Conservation (phyloP, 1,140 invertebrate species). For the Bemisia tabaci region DNA sequence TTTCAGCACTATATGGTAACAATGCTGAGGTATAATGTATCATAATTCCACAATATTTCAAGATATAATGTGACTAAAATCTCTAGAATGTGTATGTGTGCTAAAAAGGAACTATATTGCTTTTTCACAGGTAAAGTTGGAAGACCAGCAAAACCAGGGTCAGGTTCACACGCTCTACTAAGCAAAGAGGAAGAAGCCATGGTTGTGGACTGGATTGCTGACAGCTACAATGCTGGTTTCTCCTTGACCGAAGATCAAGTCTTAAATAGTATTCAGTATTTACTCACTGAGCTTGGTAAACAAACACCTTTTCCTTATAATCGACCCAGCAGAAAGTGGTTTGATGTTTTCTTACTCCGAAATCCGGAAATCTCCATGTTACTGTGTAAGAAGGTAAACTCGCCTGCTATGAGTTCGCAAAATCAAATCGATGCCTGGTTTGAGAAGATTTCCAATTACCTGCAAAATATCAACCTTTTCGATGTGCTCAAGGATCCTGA, state of each 20-base stretch:
- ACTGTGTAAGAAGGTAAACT: not conserved
- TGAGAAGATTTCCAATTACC: not conserved
- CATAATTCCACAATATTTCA: too few species aligned
- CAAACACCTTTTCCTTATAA: not conserved
- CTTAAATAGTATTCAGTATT: not conserved
- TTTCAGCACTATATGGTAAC: too few species aligned
- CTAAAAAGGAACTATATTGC: too few species aligned
- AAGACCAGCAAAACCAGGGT: not conserved
- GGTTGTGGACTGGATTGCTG: not conserved
- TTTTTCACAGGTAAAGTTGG: too few species aligned
- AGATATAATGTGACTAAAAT: too few species aligned
- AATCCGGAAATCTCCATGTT: not conserved
- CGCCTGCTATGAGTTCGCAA: not conserved
- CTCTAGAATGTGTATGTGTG: too few species aligned
- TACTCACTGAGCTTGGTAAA: not conserved
- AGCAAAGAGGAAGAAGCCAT: not conserved
- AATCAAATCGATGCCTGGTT: not conserved
- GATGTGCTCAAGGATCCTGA: not conserved
- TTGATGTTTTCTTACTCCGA: not conserved
- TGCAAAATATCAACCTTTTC: not conserved
- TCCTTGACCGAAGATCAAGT: not conserved
- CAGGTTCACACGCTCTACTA: not conserved
- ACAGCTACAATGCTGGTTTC: not conserved
- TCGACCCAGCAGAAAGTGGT: not conserved
- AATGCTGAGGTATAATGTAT: too few species aligned